Conservation (phyloP, 92 coral and sea anemone species). For the Muricea muricata region DNA sequence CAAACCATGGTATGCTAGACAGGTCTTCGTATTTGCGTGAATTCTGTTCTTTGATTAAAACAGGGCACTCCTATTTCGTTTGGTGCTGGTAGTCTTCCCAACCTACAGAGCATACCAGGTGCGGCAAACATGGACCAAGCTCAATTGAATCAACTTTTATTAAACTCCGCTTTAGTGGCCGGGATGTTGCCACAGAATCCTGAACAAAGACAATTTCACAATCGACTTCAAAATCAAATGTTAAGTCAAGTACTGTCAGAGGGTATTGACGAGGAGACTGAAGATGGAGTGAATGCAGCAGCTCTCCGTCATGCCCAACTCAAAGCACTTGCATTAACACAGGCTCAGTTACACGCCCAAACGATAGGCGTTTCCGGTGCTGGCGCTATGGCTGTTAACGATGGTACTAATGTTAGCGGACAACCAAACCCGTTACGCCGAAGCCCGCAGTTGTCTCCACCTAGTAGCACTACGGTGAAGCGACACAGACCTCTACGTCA, state of each 20-base stretch:
- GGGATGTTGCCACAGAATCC: constrained; percentile 38
- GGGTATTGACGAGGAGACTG: constrained; percentile 95
- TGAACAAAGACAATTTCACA: constrained; percentile 55
- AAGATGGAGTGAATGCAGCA: constrained; percentile 76
- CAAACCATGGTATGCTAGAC: too few species aligned
- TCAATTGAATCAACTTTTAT: constrained; percentile 77
- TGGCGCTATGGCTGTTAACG: constrained; percentile 43
- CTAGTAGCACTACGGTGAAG: constrained; percentile 62
- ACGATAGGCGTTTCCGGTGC: constrained; percentile 64
- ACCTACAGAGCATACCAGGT: constrained; percentile 93
- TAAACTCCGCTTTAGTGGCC: constrained; percentile 55
- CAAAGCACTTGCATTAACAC: constrained; percentile 86
- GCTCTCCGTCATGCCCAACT: constrained; percentile 89
- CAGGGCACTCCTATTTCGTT: constrained; percentile 82
- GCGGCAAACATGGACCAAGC: constrained; percentile 78
- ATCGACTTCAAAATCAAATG: constrained; percentile 80
- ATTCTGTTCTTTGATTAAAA: neutral
- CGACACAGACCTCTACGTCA: constrained; percentile 86
- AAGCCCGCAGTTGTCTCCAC: constrained; percentile 69
- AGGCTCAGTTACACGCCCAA: constrained; percentile 89
- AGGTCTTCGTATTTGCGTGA: too few species aligned
- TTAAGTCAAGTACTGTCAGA: constrained; percentile 83
- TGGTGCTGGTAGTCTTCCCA: constrained; percentile 92
- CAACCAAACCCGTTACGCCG: constrained; percentile 70
- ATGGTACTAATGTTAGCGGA: constrained; percentile 54